Base-by-base conservation (phyloP, 2,797 vertebrate genomes). In the Sarcophilus harrisii region DNA sequence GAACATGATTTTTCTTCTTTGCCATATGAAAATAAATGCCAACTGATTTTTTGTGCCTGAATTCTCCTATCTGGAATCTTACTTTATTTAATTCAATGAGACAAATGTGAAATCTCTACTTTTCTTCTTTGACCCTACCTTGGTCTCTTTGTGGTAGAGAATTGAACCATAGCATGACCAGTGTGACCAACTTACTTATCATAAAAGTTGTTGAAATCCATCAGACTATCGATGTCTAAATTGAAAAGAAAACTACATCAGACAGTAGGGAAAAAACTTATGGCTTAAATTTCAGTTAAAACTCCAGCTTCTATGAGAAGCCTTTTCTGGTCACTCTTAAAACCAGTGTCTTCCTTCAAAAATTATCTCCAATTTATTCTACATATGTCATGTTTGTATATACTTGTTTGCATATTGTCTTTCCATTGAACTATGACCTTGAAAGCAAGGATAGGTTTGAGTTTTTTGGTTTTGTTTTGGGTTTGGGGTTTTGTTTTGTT, bases 1-100 rank as follows among this genome's bases (percentile, higher is more conserved):
- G 87, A 93, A 94, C 11, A 55, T 91, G 91, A 62, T 95, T 54
- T 49, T 94, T 90, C 91, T 29, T 93, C 91, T n/a, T 91, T 58
- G 16, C 58, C 57, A 49, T 55, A 32, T 90, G 73, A 60, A 27
- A 60, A 55, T 38, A 91, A 11, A 92, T 55, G 93, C 24, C 73
- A 57, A 96, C 13, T 10, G 32, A n/a, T 54, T 9, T 91, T 94
- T 90, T 55, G 38, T 49, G 57, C 58, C 21, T 91, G 30, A 93
- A 49, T 90, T 94, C 81, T 30, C 62, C 49, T 54, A 5, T 6
- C 60, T 32, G 66, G 16, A 3, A 91, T 0, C 16, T 95, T 90
- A 94, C 81, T 49, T 90, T 29, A 6, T 30, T 90, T 5, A 73
- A 52, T 81, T 91, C 16, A 90, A 24, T 92, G 66, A 93, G 27